These are phyloP conservation scores for Tympanuchus pallidicinctus DNA, from an alignment of 2,113 vertebrate species.

Conservation along the genomic window DNA sequence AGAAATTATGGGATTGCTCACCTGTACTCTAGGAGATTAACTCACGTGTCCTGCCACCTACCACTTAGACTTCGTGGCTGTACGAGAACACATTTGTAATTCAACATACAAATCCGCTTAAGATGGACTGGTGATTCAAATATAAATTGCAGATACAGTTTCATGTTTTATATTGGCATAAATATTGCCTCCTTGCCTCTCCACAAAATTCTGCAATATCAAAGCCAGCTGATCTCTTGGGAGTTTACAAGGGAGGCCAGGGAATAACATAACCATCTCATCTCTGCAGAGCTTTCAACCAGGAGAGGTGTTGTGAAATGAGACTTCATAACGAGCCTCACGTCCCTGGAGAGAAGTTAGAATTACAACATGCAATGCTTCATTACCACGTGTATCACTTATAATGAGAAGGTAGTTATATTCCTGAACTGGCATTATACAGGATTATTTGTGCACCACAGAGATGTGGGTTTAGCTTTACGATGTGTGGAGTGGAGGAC, in stretches of 20 bases:
- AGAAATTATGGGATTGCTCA: slow-evolving; percentile 52
- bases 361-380: slow-evolving; percentile 34
- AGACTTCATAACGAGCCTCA: slow-evolving; percentile 35
- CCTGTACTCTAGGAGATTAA: slow-evolving; percentile 63
- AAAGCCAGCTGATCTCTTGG: slow-evolving; percentile 28
- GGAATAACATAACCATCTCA: slow-evolving; percentile 18
- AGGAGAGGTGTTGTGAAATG: not conserved
- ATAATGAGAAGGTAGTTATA: slow-evolving; percentile 36
- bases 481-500: not conserved
- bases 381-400: slow-evolving; percentile 53
- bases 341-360: slow-evolving; percentile 19
- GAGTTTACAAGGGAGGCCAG: slow-evolving; percentile 12
- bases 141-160: not conserved
- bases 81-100: not conserved
- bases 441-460: not conserved
- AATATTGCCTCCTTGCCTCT: slow-evolving; percentile 19
- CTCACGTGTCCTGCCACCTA: not conserved
- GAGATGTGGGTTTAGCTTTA: not conserved
- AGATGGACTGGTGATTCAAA: slow-evolving; percentile 10
- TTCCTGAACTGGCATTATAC: not conserved
- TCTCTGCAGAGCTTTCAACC: slow-evolving; percentile 9
- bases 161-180: not conserved
- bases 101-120: not conserved
- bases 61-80: not conserved
- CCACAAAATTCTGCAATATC: slow-evolving; percentile 27